A percentile compares a stretch with the other conserved stretches of the same genome.
Evolutionary conservation across 37 sponge, comb jelly and placozoan genomes (phyloP).

Genomic region (Tethya wilhelma): DNA sequence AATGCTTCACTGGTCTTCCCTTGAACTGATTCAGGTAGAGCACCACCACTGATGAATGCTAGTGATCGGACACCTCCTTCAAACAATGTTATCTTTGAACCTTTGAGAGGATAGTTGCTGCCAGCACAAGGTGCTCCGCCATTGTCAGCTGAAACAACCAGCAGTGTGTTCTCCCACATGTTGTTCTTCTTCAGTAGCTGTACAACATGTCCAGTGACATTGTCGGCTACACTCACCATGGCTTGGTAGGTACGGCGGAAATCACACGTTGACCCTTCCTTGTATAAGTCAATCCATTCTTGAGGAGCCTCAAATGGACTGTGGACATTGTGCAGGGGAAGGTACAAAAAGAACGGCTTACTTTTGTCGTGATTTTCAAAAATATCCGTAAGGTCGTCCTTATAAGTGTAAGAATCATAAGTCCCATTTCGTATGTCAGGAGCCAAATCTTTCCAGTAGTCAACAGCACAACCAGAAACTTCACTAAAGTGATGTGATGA

Average conservation of each 20-base stretch:
- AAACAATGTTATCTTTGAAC: conserved; percentile 31
- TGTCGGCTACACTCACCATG: no score
- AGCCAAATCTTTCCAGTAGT: conserved; percentile 8
- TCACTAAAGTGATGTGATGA: conserved; percentile 13
- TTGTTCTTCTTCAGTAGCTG: not conserved
- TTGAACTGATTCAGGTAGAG: not conserved
- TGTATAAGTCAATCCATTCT: not conserved
- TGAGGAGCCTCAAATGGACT: no score
- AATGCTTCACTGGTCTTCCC: conserved; percentile 26
- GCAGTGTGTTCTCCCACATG: no score
- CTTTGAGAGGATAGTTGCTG: conserved; percentile 56
- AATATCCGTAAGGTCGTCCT: not conserved
- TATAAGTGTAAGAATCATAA: conserved; percentile 7
- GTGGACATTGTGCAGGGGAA: no score
- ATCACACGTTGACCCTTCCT: not conserved
- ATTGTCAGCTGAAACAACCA: conserved; percentile 7
- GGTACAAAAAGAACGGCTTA: no score
- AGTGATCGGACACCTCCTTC: conserved; percentile 55
- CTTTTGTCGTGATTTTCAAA: no score
- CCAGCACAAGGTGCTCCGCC: no score
- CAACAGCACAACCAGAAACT: not conserved
- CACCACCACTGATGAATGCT: conserved; percentile 31
- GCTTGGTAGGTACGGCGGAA: no score
- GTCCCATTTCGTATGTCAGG: not conserved
- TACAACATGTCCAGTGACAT: no score